Evolutionary conservation across 2,797 vertebrate species (phyloP).

Genomic region (Lepilemur ruficaudatus): DNA sequence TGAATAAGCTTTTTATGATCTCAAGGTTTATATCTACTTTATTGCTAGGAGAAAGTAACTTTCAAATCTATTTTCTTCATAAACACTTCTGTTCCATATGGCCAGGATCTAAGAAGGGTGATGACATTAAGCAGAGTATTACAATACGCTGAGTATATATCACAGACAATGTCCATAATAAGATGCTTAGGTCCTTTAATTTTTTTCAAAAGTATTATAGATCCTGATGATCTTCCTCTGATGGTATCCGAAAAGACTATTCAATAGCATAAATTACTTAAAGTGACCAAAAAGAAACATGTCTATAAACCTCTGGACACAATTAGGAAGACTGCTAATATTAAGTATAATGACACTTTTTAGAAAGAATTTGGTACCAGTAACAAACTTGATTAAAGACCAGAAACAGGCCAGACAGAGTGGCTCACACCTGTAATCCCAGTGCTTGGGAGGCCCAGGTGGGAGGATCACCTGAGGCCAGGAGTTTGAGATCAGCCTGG

Average conservation of each 20-base stretch:
- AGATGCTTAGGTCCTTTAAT: slow-evolving; percentile 96
- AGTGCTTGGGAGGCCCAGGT: too few species aligned
- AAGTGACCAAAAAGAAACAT: slow-evolving; percentile 95
- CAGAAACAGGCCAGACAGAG: slow-evolving; percentile 77
- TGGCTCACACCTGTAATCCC: too few species aligned
- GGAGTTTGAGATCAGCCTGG: too few species aligned
- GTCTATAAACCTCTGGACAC: slow-evolving; percentile 94
- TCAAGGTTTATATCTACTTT: slow-evolving; percentile 93
- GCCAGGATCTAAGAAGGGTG: slow-evolving; percentile 94
- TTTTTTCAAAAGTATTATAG: slow-evolving; percentile 94
- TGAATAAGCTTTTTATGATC: slow-evolving; percentile 95
- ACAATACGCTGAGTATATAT: slow-evolving; percentile 90
- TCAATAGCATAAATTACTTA: slow-evolving; percentile 94
- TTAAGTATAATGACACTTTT: slow-evolving; percentile 93
- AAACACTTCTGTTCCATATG: slow-evolving; percentile 90
- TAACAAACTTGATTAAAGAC: slow-evolving; percentile 94
- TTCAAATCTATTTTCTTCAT: slow-evolving; percentile 95
- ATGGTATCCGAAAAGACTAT: slow-evolving; percentile 95
- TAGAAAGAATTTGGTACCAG: slow-evolving; percentile 96
- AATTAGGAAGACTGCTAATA: slow-evolving; percentile 95
- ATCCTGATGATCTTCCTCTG: slow-evolving; percentile 95
- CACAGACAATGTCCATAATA: slow-evolving; percentile 95
- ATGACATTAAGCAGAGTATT: slow-evolving; percentile 55
- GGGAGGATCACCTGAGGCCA: too few species aligned
- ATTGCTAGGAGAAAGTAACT: slow-evolving; percentile 94